A percentile compares a stretch with the other conserved stretches of the same genome.
These are phyloP conservation scores for Chirona hameri DNA, from an alignment of 2,888 invertebrate genomes.

Conservation along the genomic window DNA sequence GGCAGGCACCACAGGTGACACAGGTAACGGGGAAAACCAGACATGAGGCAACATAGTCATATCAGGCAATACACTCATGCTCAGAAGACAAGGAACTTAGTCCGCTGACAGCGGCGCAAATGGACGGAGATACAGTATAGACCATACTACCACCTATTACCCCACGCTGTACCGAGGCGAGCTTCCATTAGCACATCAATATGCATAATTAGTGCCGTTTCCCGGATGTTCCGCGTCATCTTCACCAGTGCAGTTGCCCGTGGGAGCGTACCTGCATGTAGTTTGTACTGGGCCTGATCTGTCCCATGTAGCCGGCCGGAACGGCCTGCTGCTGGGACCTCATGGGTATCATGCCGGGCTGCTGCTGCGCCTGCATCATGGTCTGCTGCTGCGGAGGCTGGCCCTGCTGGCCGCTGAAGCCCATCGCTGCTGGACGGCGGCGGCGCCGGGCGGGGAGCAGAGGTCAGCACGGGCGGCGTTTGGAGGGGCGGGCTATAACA, in stretches of 20 bases:
- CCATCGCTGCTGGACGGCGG: not conserved
- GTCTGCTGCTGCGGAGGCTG: constrained; percentile 35
- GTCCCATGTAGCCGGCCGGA: not conserved
- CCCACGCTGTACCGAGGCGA: too few species aligned
- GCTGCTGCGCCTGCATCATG: constrained; percentile 35
- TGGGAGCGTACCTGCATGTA: not conserved
- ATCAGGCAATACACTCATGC: too few species aligned
- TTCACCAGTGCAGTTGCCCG: not conserved
- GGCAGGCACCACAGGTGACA: too few species aligned
- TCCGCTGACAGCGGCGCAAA: too few species aligned
- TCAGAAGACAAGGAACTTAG: too few species aligned
- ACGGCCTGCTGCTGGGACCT: constrained; percentile 2
- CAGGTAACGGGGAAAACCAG: too few species aligned
- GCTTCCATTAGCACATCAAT: too few species aligned
- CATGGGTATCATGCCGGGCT: not conserved
- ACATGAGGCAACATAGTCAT: too few species aligned
- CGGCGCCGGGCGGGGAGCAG: not conserved
- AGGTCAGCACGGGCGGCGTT: not conserved
- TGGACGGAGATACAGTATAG: too few species aligned
- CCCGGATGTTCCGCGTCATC: too few species aligned
- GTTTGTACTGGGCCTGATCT: constrained; percentile 2
- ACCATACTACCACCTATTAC: too few species aligned
- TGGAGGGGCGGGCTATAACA: not conserved
- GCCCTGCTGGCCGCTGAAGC: not conserved
- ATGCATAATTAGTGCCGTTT: too few species aligned